Conservation (phyloP, 1,140 invertebrate genomes). For the Philaenus spumarius region DNA sequence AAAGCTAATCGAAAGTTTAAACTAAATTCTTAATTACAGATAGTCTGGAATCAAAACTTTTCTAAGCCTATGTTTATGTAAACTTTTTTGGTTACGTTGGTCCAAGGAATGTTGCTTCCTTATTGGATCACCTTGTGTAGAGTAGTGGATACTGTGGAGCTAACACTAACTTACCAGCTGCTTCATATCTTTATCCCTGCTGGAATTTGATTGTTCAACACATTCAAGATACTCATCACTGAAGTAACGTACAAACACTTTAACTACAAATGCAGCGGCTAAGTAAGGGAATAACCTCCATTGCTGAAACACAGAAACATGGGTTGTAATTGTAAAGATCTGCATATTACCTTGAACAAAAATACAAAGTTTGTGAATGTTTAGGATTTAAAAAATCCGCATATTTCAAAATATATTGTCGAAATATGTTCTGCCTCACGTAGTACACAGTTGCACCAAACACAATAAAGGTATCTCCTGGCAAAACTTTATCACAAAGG, state of each 20-base stretch:
- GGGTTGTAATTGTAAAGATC: conserved; percentile 1
- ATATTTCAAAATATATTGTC: not conserved
- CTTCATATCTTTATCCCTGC: conserved; percentile 43
- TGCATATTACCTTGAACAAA: not conserved
- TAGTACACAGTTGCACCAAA: not conserved
- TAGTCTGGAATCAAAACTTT: too few relatives aligned
- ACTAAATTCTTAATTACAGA: too few relatives aligned
- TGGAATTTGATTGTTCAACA: conserved; percentile 49
- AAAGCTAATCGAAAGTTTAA: too few relatives aligned
- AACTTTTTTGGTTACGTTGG: too few relatives aligned
- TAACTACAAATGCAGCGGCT: conserved; percentile 68
- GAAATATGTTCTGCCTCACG: not conserved
- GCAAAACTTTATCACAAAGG: too few relatives aligned
- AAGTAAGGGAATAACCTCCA: conserved; percentile 84
- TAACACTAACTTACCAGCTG: conserved; percentile 49
- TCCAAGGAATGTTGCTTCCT: too few relatives aligned
- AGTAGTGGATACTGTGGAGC: too few relatives aligned
- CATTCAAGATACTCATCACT: conserved; percentile 47
- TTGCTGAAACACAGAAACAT: conserved; percentile 62
- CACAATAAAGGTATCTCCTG: too few relatives aligned
- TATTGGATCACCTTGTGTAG: too few relatives aligned
- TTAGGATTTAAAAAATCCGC: not conserved
- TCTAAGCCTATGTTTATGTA: too few relatives aligned
- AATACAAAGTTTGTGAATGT: not conserved
- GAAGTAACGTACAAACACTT: conserved; percentile 56